A percentile compares a stretch with the other conserved stretches of the same genome.
phyloP scores from a whole-genome alignment of 2,113 vertebrate species.

The Sander lucioperca region DNA sequence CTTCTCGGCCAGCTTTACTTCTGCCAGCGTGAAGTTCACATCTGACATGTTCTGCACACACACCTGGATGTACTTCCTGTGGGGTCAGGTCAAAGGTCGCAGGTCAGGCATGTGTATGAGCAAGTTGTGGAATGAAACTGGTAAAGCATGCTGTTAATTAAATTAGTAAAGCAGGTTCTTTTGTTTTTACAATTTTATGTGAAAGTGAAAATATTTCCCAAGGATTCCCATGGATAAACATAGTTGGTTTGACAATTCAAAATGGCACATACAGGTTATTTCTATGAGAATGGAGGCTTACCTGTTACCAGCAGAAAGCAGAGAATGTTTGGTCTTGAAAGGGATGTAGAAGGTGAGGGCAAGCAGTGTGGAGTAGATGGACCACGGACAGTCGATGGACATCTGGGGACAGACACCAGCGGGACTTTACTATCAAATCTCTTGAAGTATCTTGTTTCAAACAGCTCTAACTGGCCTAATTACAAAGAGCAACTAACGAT shows the following conservation, averaged over 20 bases:
- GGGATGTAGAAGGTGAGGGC: slow-evolving; percentile 95
- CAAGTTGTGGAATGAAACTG: rapidly evolving
- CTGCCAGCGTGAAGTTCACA: slow-evolving; percentile 89
- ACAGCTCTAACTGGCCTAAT: background rate
- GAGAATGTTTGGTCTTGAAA: slow-evolving; percentile 92
- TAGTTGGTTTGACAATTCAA: background rate
- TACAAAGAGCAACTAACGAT: background rate
- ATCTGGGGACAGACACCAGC: slow-evolving; percentile 84
- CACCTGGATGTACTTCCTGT: slow-evolving; percentile 96
- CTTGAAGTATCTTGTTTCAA: background rate
- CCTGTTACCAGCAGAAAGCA: slow-evolving; percentile 94
- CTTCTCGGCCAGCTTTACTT: slow-evolving; percentile 84
- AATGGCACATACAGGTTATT: background rate
- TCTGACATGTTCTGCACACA: slow-evolving; percentile 94
- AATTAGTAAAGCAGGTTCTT: background rate
- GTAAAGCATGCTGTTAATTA: background rate
- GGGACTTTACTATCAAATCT: background rate
- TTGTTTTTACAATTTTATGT: background rate
- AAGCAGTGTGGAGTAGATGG: slow-evolving; percentile 96
- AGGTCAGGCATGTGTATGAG: no score
- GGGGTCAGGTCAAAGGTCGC: slow-evolving; percentile 18
- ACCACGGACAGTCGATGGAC: slow-evolving; percentile 98
- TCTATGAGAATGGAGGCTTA: slow-evolving; percentile 49
- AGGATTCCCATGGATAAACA: background rate
- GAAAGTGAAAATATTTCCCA: background rate